Conservation (phyloP, 2,113 vertebrate genomes). For the Solea solea region DNA sequence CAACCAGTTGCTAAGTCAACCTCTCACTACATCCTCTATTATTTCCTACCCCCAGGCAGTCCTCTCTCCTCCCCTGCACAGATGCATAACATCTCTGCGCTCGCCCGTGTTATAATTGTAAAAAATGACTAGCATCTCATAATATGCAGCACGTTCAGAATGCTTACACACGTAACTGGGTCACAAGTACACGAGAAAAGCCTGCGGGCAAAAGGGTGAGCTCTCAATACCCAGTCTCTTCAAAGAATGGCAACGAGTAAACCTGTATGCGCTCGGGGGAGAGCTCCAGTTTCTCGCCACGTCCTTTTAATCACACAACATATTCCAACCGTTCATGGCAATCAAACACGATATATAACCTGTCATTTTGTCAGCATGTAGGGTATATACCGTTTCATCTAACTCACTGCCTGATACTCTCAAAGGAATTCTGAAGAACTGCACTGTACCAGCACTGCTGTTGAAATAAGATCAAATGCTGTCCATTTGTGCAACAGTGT, state of each 20-base stretch:
- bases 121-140: slow-evolving; percentile 47
- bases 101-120: slow-evolving; percentile 29
- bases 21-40: slow-evolving; percentile 44
- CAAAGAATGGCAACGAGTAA: slow-evolving; percentile 57
- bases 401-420: slow-evolving; percentile 14
- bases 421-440: slow-evolving; percentile 44
- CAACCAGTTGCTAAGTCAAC: slow-evolving; percentile 24
- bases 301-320: slow-evolving; percentile 45
- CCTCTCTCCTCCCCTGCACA: not conserved
- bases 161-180: slow-evolving; percentile 43
- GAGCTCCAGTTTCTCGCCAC: slow-evolving; percentile 32
- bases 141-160: slow-evolving; percentile 45
- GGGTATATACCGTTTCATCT: slow-evolving; percentile 43
- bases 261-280: slow-evolving; percentile 37
- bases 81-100: slow-evolving; percentile 32
- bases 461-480: slow-evolving; percentile 9
- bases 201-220: slow-evolving; percentile 50
- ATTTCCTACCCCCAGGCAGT: slow-evolving; percentile 48
- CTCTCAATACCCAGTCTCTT: slow-evolving; percentile 43
- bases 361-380: slow-evolving; percentile 14
- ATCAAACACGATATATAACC: slow-evolving; percentile 23
- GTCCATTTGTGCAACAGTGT: slow-evolving; percentile 14
- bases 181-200: slow-evolving; percentile 59
- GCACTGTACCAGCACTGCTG: slow-evolving; percentile 9
- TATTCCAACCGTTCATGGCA: slow-evolving; percentile 33